phyloP scores from a whole-genome alignment of 2,113 vertebrate species.

The Dendrocopos noguchii region DNA sequence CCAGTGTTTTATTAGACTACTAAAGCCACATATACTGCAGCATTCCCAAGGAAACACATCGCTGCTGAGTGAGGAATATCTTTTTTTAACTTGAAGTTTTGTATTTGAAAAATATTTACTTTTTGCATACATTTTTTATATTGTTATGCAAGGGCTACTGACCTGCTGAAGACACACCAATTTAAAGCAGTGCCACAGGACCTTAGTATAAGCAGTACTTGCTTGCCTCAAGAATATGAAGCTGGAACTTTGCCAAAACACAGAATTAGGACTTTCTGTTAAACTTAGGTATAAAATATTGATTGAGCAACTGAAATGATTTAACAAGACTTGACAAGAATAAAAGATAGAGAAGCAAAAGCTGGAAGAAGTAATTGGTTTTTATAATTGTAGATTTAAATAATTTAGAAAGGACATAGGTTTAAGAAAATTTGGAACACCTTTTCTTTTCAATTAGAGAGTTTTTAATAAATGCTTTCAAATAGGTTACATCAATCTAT shows the following conservation, averaged over 20 bases:
- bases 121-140: background rate
- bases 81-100: background rate
- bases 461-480: background rate
- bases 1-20: background rate
- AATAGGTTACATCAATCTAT: background rate
- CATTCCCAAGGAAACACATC: background rate
- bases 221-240: background rate
- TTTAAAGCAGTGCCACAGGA: background rate
- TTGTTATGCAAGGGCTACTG: background rate
- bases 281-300: background rate
- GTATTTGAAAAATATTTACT: background rate
- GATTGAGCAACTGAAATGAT: background rate
- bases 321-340: background rate
- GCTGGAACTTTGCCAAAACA: background rate
- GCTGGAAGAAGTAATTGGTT: background rate
- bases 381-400: background rate
- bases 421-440: background rate
- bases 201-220: background rate
- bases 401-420: background rate
- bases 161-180: background rate
- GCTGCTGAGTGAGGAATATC: background rate
- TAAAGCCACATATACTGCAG: background rate
- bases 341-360: background rate
- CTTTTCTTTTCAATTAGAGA: background rate
- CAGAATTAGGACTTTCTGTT: background rate